These are phyloP conservation scores for Gadopsis bispinosus DNA, from an alignment of 2,797 vertebrate genomes.

Conservation along the genomic window DNA sequence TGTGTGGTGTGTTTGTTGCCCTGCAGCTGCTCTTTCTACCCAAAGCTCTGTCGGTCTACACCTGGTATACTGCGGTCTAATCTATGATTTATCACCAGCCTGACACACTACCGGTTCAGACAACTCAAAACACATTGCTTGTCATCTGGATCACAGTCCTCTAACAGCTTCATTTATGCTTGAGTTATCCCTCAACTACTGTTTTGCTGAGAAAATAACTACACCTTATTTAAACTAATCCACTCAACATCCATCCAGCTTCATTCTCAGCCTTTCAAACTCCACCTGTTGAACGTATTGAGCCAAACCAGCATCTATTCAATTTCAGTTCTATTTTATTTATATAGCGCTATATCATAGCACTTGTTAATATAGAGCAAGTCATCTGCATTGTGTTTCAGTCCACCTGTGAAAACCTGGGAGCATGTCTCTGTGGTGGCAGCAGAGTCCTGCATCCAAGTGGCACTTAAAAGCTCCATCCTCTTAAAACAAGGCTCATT, in stretches of 20 bases:
- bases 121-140: slow-evolving; percentile 32
- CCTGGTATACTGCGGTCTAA: slow-evolving; percentile 25
- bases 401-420: not conserved
- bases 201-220: slow-evolving; percentile 3
- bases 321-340: no score
- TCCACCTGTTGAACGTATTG: not conserved
- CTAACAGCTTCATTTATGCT: slow-evolving; percentile 17
- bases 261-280: not conserved
- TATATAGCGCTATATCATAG: no score
- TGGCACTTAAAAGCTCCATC: not conserved
- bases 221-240: not conserved
- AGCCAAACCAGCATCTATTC: not conserved
- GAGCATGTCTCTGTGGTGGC: not conserved
- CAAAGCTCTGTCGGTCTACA: slow-evolving; percentile 19
- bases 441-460: not conserved
- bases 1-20: slow-evolving; percentile 20
- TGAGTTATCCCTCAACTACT: not conserved
- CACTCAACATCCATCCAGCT: not conserved
- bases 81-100: slow-evolving; percentile 58
- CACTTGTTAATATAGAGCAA: no score
- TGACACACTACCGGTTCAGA: not conserved
- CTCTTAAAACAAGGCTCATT: not conserved
- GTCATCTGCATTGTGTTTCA: no score
- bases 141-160: slow-evolving; percentile 30
- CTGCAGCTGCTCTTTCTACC: slow-evolving; percentile 21